Base-by-base conservation (phyloP, 2,888 invertebrate species). In the Lymantria dispar region DNA sequence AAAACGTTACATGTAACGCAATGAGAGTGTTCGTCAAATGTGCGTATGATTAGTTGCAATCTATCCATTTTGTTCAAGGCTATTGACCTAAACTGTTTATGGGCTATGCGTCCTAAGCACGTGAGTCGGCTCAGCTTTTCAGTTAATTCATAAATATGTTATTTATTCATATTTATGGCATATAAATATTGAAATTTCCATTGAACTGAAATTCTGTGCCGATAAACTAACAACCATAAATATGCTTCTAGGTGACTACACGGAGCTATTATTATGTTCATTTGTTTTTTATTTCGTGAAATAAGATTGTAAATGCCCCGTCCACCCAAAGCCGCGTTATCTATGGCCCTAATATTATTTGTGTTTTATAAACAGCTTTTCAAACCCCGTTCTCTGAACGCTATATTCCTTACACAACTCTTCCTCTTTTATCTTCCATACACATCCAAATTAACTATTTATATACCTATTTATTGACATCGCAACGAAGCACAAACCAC, bases 1-100 rank as follows among this genome's bases (percentile, higher is more conserved):
- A 90, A 90, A 88, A 88, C 89, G 90, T 90, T 90, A 89, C 88
- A 89, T 80, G 83, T 89, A 89, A 89, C 90, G 90, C 87, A 86
- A 90, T 90, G 89, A 79, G 70, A 83, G 79, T 87, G 83, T 85
- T 83, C 82, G 83, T 86, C 81, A 75, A 78, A 79, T 83, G 84
- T 85, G 80, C 80, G 81, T 84, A 80, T 85, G 80, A 76, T 76
- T 90, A 89, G 89, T 75, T 86, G 87, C 86, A 83, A 85, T 78
- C 68, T 78, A n/a, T n/a, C 68, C 77, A 76, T 80, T 77, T 68
- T 74, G 69, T 81, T 80, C 69, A 68, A 83, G 77, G 81, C 83
- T 85, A 74, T 74, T 57, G 56, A 75, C 72, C 74, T 81, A 68
- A 72, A 77, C 73, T 78, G 75, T 83, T 72, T 75, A 72, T 75